phyloP scores from a whole-genome alignment of 2,113 vertebrate genomes.

The Chelonoidis abingdonii region DNA sequence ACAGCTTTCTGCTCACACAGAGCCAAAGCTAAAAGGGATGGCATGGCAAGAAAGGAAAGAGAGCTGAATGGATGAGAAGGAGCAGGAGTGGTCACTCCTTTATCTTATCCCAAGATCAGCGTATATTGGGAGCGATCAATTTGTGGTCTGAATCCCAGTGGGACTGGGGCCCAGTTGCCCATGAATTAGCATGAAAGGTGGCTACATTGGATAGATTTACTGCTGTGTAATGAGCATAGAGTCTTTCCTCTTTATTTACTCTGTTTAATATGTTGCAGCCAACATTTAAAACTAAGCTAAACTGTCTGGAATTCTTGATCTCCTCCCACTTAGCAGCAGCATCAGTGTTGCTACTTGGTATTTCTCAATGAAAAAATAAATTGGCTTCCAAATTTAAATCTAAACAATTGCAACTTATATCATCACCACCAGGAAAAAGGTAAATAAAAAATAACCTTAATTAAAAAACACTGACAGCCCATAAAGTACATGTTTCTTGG shows the following conservation, averaged over 20 bases:
- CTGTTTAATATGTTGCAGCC: slow-evolving; percentile 28
- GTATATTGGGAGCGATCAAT: background rate
- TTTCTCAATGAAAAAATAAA: slow-evolving; percentile 31
- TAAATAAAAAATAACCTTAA: slow-evolving; percentile 74
- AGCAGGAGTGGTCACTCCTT: background rate
- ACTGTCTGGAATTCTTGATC: slow-evolving; percentile 33
- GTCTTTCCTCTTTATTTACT: slow-evolving; percentile 29
- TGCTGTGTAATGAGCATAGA: slow-evolving; percentile 1
- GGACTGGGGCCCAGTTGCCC: background rate
- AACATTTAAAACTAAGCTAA: background rate
- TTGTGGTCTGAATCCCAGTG: background rate
- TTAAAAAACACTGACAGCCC: slow-evolving; percentile 66
- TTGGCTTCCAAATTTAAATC: slow-evolving; percentile 27
- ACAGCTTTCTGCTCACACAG: background rate
- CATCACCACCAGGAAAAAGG: slow-evolving; percentile 35
- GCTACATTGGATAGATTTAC: background rate
- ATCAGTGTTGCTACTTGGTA: slow-evolving; percentile 46
- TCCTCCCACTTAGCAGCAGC: slow-evolving; percentile 35
- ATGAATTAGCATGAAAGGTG: background rate
- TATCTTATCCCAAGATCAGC: background rate
- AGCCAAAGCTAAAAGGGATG: background rate
- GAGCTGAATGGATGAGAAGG: background rate
- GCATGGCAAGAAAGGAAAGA: background rate
- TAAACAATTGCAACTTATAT: slow-evolving; percentile 45
- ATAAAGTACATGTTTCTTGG: slow-evolving; percentile 61